Conservation (phyloP, 2,113 vertebrate species). For the Hiodon tergisus region DNA sequence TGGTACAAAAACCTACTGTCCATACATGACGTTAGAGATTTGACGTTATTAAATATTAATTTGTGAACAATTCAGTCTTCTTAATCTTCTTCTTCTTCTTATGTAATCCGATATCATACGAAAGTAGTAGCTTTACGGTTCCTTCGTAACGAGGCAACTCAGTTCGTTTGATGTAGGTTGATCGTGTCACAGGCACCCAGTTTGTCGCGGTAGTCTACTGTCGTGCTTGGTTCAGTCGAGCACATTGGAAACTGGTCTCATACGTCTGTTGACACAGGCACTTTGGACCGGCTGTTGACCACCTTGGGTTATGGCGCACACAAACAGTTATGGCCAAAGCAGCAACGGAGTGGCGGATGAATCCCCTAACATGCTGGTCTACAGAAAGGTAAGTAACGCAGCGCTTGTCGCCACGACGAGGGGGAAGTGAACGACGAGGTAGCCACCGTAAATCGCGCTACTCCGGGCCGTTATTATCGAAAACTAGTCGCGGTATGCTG, state of each 20-base stretch:
- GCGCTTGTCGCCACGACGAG: not conserved
- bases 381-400: conserved; percentile 74
- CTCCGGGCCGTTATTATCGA: too few relatives aligned
- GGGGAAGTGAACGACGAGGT: too few relatives aligned
- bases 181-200: not conserved
- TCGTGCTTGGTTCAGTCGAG: not conserved
- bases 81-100: too few relatives aligned
- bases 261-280: conserved; percentile 17
- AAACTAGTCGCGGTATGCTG: too few relatives aligned
- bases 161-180: not conserved
- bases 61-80: too few relatives aligned
- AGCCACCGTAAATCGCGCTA: too few relatives aligned
- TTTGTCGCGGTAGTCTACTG: not conserved
- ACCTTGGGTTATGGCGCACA: conserved; percentile 73
- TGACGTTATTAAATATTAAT: too few relatives aligned
- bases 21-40: too few relatives aligned
- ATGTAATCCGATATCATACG: too few relatives aligned
- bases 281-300: conserved; percentile 32
- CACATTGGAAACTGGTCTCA: conserved; percentile 10
- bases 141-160: not conserved
- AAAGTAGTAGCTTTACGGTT: not conserved
- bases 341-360: conserved; percentile 75
- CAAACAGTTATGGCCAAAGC: conserved; percentile 69
- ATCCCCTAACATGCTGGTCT: conserved; percentile 82
- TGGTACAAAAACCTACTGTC: not conserved